Evolutionary conservation across 2,113 vertebrate genomes (phyloP).

Genomic region (Dicaeum eximium): DNA sequence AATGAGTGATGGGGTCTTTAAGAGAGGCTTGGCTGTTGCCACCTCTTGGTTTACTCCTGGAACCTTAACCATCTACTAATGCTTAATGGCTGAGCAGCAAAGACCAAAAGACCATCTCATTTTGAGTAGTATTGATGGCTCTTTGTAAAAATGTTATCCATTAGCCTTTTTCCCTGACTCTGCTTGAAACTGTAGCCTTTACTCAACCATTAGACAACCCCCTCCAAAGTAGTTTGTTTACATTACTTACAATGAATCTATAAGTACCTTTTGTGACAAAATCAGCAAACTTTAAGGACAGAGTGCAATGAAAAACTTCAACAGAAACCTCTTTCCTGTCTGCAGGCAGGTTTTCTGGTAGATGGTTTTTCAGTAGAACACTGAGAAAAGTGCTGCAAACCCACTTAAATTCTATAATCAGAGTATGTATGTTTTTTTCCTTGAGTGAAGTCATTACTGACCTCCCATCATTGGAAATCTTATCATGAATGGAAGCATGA

Average conservation of each 20-base stretch:
- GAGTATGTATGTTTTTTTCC: neutral
- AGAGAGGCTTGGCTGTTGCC: neutral
- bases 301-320: neutral
- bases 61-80: neutral
- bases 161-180: neutral
- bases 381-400: neutral
- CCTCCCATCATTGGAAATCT: neutral
- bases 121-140: neutral
- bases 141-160: neutral
- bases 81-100: neutral
- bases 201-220: neutral
- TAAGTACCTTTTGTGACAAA: neutral
- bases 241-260: neutral
- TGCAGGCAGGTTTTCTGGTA: neutral
- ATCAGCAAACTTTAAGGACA: neutral
- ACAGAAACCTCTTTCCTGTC: neutral
- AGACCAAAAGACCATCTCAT: neutral
- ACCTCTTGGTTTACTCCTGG: neutral
- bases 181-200: neutral
- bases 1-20: neutral
- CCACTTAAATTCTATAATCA: neutral
- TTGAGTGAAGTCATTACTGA: neutral
- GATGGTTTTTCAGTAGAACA: neutral
- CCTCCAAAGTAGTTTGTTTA: neutral
- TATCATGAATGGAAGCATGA: neutral